A percentile compares a stretch with the other conserved stretches of the same genome.
Evolutionary conservation across 2,888 invertebrate species (phyloP).

Genomic region (Melieria crassipennis): DNA sequence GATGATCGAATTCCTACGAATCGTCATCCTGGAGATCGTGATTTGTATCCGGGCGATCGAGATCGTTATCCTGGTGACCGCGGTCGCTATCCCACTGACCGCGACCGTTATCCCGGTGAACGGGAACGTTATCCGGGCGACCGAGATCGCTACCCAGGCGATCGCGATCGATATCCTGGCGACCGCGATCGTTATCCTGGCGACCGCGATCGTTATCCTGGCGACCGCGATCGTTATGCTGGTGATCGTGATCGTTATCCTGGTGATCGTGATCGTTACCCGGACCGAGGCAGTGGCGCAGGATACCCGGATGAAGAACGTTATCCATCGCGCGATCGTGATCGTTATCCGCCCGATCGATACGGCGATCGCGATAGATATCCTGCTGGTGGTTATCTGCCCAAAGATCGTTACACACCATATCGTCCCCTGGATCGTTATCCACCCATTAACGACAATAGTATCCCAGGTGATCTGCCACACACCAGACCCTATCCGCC

Average conservation of each 20-base stretch:
- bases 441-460: constrained; percentile 58
- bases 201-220: constrained; percentile 47
- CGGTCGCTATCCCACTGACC: constrained; percentile 45
- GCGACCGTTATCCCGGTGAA: constrained; percentile 51
- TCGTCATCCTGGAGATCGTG: constrained; percentile 47
- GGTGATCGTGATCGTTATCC: constrained; percentile 46
- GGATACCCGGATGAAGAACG: constrained; percentile 47
- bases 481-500: constrained; percentile 60
- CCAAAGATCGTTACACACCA: constrained; percentile 51
- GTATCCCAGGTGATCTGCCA: constrained; percentile 62
- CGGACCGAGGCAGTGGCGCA: constrained; percentile 48
- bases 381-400: constrained; percentile 48
- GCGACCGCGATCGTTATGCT: too few relatives aligned
- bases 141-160: constrained; percentile 46
- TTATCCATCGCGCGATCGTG: constrained; percentile 47
- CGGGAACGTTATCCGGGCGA: constrained; percentile 46
- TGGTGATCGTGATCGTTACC: constrained; percentile 46
- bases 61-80: constrained; percentile 46
- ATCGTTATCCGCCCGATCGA: constrained; percentile 44
- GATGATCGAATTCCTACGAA: constrained; percentile 32
- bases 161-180: constrained; percentile 48
- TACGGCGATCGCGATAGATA: constrained; percentile 48
- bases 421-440: constrained; percentile 51
- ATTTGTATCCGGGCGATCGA: constrained; percentile 47
- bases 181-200: constrained; percentile 50